These are phyloP conservation scores for Hermaeophaga mercurialis DNA, from an alignment of 2,888 invertebrate genomes.

Conservation along the genomic window DNA sequence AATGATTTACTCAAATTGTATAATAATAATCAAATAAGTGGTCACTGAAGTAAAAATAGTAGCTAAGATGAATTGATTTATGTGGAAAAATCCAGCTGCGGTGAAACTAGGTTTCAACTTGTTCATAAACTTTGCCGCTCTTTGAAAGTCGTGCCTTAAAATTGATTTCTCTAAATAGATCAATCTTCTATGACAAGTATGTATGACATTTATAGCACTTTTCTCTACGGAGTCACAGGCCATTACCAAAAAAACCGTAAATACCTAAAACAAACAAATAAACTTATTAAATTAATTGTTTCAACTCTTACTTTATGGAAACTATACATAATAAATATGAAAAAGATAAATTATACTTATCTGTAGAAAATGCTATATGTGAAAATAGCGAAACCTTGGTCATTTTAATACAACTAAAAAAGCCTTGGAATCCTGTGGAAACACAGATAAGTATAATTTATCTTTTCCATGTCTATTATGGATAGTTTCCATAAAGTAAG, in stretches of 20 bases:
- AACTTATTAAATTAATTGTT: no score
- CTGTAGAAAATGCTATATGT: no score
- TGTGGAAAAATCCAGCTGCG: conserved; percentile 27
- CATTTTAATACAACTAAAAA: no score
- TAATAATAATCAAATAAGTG: conserved; percentile 29
- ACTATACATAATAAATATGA: no score
- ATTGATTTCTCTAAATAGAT: conserved; percentile 16
- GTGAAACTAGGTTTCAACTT: conserved; percentile 16
- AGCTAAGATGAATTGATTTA: conserved; percentile 21
- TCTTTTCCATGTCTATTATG: no score
- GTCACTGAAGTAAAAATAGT: conserved; percentile 22
- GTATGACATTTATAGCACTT: conserved; percentile 20
- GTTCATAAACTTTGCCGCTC: conserved; percentile 15
- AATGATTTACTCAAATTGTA: conserved; percentile 27
- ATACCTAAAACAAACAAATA: conserved; percentile 19
- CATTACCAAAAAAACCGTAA: conserved; percentile 16
- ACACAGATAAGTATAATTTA: no score
- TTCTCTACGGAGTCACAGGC: conserved; percentile 28
- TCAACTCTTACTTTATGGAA: no score
- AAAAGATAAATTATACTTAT: no score
- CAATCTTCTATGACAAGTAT: conserved; percentile 17
- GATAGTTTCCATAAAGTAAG: no score
- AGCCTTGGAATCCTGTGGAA: no score
- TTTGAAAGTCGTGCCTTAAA: conserved; percentile 21
- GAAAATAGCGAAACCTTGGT: no score